Conservation (phyloP, 2,888 invertebrate species). For the Masnerella sp. region DNA sequence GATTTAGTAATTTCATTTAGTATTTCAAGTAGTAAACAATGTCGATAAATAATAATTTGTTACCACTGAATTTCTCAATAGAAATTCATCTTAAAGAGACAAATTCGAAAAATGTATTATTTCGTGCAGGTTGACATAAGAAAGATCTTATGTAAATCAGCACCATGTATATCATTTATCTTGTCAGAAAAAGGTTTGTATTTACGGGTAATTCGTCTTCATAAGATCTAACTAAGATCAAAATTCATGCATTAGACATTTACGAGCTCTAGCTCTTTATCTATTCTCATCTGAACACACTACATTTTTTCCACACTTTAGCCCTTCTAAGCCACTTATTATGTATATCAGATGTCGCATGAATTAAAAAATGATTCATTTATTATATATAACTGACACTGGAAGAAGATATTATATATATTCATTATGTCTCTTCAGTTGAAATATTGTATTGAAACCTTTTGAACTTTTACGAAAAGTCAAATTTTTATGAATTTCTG, state of each 20-base stretch:
- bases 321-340: slow-evolving; percentile 15
- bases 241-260: slow-evolving; percentile 21
- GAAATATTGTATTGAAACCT: neutral
- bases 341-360: slow-evolving; percentile 32
- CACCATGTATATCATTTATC: slow-evolving; percentile 23
- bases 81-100: neutral
- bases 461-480: no score
- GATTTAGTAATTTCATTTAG: no score
- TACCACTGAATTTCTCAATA: no score
- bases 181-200: slow-evolving; percentile 14
- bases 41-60: no score
- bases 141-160: slow-evolving; percentile 39
- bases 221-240: slow-evolving; percentile 27
- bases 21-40: no score
- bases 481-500: no score
- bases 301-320: slow-evolving; percentile 26
- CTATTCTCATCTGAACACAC: slow-evolving; percentile 21
- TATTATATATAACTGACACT: no score
- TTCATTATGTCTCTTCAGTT: neutral
- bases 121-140: slow-evolving; percentile 20
- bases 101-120: slow-evolving; percentile 7
- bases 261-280: slow-evolving; percentile 10
- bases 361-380: slow-evolving; percentile 37
- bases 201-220: slow-evolving; percentile 43
- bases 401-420: no score